A percentile compares a stretch with the other conserved stretches of the same genome.
phyloP scores from a whole-genome alignment of 2,113 vertebrate genomes.

The Pomatorhinus ruficollis region DNA sequence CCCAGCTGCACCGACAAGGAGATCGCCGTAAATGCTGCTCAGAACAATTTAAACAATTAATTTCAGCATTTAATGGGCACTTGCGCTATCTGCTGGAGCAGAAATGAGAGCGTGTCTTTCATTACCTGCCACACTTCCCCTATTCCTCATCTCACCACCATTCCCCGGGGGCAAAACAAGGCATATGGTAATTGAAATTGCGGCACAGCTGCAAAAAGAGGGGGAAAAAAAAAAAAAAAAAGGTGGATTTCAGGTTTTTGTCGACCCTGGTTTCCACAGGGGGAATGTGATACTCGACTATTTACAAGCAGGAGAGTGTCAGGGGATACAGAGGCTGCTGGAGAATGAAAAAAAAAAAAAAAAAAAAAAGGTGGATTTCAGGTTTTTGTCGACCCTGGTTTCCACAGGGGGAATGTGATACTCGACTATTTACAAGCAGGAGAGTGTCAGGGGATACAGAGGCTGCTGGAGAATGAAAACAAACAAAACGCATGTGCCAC shows the following conservation, averaged over 20 bases:
- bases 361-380: not conserved
- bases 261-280: not conserved
- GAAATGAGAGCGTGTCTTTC: constrained; percentile 38
- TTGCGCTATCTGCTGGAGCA: constrained; percentile 52
- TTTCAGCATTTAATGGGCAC: constrained; percentile 54
- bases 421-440: constrained; percentile 21
- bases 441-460: not conserved
- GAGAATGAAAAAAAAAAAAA: not conserved
- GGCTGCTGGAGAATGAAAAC: not conserved
- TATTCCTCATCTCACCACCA: not conserved
- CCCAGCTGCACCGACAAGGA: constrained; percentile 38
- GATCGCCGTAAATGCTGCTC: constrained; percentile 5
- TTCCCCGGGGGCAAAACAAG: constrained; percentile 15
- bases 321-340: not conserved
- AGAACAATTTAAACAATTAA: constrained; percentile 65
- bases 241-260: constrained; percentile 20
- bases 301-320: constrained; percentile 24
- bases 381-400: constrained; percentile 6
- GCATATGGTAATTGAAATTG: constrained; percentile 54
- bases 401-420: not conserved
- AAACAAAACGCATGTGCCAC: not conserved
- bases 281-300: not conserved
- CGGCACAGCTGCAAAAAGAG: constrained; percentile 8
- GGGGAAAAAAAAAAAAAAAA: accelerated
- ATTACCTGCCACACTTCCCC: constrained; percentile 42